Evolutionary conservation across 2,113 vertebrate genomes (phyloP).

Genomic region (Rana temporaria): DNA sequence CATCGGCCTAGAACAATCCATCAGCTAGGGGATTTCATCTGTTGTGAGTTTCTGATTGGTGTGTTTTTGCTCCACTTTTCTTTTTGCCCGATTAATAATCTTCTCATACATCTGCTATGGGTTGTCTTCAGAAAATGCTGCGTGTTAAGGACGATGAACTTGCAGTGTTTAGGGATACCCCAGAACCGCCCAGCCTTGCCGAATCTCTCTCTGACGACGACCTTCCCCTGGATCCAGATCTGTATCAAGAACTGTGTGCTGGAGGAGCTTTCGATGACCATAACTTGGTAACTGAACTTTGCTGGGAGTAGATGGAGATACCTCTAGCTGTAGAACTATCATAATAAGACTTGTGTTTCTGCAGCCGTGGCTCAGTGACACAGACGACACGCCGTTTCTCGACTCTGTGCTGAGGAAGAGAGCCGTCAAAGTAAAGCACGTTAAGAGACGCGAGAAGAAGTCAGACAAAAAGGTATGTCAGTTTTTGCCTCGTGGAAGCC

Average conservation of each 20-base stretch:
- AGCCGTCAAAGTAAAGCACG: constrained; percentile 92
- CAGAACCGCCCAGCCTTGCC: constrained; percentile 78
- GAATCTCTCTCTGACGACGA: constrained; percentile 85
- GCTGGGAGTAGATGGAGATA: not conserved
- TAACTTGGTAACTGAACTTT: constrained; percentile 71
- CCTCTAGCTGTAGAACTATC: not conserved
- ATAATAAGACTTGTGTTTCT: not conserved
- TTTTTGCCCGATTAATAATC: too few relatives aligned
- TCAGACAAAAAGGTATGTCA: constrained; percentile 85
- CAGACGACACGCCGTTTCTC: constrained; percentile 82
- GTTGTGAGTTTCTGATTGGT: too few relatives aligned
- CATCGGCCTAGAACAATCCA: too few relatives aligned
- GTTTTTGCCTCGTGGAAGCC: too few relatives aligned
- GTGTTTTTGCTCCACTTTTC: too few relatives aligned
- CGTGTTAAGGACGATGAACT: constrained; percentile 85
- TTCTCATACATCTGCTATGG: too few relatives aligned
- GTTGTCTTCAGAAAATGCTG: constrained; percentile 81
- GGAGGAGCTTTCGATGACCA: constrained; percentile 79
- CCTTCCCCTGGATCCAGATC: constrained; percentile 80
- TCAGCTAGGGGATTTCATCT: too few relatives aligned
- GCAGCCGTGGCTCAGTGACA: constrained; percentile 86
- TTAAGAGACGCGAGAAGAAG: constrained; percentile 92
- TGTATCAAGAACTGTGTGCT: constrained; percentile 84
- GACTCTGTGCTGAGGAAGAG: constrained; percentile 86
- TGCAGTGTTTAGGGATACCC: constrained; percentile 76